Percentiles rank a stretch among this genome's conserved stretches.
phyloP scores from a whole-genome alignment of 2,113 vertebrate genomes.

The Podilymbus podiceps region DNA sequence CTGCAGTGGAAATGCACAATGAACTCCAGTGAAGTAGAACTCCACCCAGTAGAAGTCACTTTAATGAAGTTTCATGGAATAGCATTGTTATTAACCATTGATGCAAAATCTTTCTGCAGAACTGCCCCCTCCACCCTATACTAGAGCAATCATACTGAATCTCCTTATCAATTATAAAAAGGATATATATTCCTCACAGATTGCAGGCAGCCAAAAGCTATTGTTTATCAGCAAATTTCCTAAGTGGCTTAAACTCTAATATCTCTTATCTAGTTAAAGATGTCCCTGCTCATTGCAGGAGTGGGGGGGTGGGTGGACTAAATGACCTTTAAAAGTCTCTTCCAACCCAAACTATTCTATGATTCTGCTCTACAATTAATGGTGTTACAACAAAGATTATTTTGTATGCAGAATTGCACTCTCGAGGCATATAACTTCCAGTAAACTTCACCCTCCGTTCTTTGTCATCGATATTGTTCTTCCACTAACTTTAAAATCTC shows the following conservation, averaged over 20 bases:
- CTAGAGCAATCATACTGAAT: not conserved
- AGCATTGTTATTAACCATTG: not conserved
- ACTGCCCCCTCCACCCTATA: not conserved
- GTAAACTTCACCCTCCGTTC: not conserved
- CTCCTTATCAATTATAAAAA: not conserved
- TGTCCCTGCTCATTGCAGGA: too few species aligned
- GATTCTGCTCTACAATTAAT: not conserved
- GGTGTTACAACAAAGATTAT: not conserved
- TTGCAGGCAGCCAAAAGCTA: not conserved
- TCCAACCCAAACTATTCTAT: too few species aligned
- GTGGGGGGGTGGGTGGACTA: too few species aligned
- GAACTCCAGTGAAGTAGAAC: not conserved
- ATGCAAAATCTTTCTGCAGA: not conserved
- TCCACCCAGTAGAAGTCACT: not conserved
- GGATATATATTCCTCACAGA: not conserved
- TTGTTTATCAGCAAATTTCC: not conserved
- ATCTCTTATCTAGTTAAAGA: too few species aligned
- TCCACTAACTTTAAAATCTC: not conserved
- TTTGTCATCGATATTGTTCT: not conserved
- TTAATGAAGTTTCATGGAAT: not conserved
- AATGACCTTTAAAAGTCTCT: too few species aligned
- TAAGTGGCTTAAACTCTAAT: not conserved
- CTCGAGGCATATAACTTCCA: not conserved
- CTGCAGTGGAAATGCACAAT: not conserved
- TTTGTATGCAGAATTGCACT: not conserved